These are phyloP conservation scores for Thereva nobilitata DNA, from an alignment of 2,888 invertebrate genomes.

Conservation along the genomic window DNA sequence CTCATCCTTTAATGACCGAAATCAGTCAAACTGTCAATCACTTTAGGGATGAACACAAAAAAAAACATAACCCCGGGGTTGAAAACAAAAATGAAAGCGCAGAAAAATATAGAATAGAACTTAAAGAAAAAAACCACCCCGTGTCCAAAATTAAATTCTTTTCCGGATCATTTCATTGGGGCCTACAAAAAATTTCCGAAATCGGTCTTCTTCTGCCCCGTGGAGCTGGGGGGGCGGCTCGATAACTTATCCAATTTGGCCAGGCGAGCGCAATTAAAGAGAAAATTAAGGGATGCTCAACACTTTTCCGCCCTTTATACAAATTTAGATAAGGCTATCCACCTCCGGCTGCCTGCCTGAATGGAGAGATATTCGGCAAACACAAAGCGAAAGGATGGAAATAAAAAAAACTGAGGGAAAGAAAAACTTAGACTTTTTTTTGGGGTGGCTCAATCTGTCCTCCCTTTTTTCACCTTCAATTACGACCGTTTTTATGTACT, in stretches of 20 bases:
- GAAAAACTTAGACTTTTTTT: not conserved
- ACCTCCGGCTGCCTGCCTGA: slow-evolving; percentile 10
- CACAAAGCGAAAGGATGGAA: no score
- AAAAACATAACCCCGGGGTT: no score
- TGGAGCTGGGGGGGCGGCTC: slow-evolving; percentile 2
- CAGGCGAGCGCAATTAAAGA: slow-evolving; percentile 30
- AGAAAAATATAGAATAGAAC: no score
- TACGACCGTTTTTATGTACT: not conserved
- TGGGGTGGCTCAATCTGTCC: not conserved
- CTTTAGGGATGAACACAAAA: no score
- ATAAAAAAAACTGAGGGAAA: no score
- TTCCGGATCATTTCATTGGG: no score
- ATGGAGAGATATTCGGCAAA: not conserved
- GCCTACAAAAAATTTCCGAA: no score
- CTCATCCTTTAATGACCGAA: no score
- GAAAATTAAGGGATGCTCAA: slow-evolving; percentile 19
- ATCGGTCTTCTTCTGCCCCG: not conserved
- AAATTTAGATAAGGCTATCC: slow-evolving; percentile 24
- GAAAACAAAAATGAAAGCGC: no score
- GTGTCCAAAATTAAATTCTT: no score
- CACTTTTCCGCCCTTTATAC: slow-evolving; percentile 21
- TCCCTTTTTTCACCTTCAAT: not conserved
- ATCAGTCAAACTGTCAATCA: no score
- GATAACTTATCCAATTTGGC: slow-evolving; percentile 35
- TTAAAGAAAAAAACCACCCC: no score